Conservation (phyloP, 2,113 vertebrate species). For the Guaruba guarouba region DNA sequence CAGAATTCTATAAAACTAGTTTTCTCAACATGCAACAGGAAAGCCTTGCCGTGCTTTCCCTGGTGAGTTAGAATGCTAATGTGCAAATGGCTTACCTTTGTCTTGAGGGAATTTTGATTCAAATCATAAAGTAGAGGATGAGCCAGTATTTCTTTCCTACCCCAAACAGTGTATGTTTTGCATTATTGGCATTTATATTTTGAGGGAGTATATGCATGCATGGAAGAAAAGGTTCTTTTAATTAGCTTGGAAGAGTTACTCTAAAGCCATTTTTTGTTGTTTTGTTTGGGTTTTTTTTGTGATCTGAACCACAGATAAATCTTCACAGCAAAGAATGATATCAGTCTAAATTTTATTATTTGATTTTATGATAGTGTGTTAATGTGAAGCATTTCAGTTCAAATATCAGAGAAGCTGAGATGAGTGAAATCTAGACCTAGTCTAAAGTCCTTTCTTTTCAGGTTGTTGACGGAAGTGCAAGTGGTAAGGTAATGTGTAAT, state of each 20-base stretch:
- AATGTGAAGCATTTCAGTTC: neutral
- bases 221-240: neutral
- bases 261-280: neutral
- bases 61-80: neutral
- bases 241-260: neutral
- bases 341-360: neutral
- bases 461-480: neutral
- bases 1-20: neutral
- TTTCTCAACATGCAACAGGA: constrained; percentile 14
- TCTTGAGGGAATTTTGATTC: neutral
- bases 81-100: neutral
- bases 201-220: neutral
- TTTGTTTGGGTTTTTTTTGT: neutral
- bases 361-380: neutral
- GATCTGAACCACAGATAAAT: neutral
- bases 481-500: neutral
- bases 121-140: neutral
- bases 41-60: neutral
- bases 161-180: neutral
- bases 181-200: neutral
- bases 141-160: neutral
- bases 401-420: neutral
- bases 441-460: neutral
- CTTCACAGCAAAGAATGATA: neutral
- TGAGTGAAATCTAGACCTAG: neutral